Conservation (phyloP, 2,888 invertebrate species). For the Mesochorus sp. region DNA sequence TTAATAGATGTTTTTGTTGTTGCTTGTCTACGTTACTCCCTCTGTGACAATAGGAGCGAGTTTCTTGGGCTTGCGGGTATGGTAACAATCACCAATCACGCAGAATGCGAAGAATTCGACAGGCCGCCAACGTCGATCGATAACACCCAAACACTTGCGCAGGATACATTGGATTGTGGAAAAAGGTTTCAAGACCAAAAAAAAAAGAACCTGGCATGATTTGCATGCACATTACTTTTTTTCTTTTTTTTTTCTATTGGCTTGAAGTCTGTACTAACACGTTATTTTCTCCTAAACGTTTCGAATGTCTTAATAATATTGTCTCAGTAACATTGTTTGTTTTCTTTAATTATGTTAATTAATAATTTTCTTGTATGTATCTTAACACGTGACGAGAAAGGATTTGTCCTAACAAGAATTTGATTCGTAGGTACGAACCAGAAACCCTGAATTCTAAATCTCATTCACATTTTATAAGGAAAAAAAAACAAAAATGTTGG, state of each 20-base stretch:
- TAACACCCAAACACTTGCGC: conserved; percentile 71
- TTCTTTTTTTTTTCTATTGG: no score
- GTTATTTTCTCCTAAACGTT: background rate
- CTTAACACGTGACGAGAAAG: no score
- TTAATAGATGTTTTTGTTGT: conserved; percentile 53
- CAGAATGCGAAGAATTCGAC: conserved; percentile 83
- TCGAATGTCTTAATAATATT: background rate
- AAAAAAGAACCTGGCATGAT: conserved; percentile 65
- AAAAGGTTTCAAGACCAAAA: conserved; percentile 77
- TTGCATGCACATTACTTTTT: conserved; percentile 73
- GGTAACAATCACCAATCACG: conserved; percentile 87
- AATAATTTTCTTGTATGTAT: no score
- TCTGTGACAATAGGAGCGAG: conserved; percentile 85
- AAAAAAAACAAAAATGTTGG: no score
- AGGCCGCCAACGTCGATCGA: conserved; percentile 75
- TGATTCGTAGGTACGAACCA: no score
- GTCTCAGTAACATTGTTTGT: no score
- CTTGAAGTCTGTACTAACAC: conserved; percentile 34
- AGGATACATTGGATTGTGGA: conserved; percentile 77
- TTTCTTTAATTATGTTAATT: no score
- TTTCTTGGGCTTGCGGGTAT: conserved; percentile 88
- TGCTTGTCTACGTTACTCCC: conserved; percentile 67
- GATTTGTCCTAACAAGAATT: no score
- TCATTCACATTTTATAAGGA: no score
- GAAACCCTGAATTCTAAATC: no score